Conservation (phyloP, 2,113 vertebrate species). For the Ahaetulla prasina region DNA sequence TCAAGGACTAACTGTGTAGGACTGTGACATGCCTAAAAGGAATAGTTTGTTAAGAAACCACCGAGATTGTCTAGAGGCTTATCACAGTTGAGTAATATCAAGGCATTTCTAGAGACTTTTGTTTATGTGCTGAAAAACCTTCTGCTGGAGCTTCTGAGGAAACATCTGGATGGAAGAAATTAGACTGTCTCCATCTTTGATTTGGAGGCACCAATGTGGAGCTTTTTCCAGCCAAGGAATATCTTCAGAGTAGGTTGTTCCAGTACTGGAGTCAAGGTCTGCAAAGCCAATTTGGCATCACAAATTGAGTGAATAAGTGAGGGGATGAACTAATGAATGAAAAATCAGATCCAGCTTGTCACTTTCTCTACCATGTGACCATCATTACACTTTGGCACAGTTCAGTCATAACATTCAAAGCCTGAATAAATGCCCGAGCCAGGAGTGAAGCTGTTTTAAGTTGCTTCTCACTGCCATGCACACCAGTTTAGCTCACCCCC, state of each 20-base stretch:
- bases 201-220: background rate
- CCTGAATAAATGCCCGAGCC: background rate
- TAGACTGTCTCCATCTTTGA: background rate
- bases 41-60: background rate
- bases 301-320: background rate
- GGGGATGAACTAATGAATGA: background rate
- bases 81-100: background rate
- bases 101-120: background rate
- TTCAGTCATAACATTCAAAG: background rate
- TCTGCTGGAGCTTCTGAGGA: background rate
- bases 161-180: background rate
- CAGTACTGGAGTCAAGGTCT: background rate
- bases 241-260: background rate
- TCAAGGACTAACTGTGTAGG: background rate
- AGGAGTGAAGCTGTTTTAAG: background rate
- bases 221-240: background rate
- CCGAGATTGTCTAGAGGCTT: background rate
- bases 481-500: background rate
- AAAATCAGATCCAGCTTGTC: background rate
- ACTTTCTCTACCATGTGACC: background rate
- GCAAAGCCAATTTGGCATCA: background rate
- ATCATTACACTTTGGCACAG: background rate
- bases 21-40: background rate
- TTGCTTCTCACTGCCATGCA: background rate
- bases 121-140: background rate